phyloP scores from a whole-genome alignment of 2,797 vertebrate species.

The Vipera ursinii region DNA sequence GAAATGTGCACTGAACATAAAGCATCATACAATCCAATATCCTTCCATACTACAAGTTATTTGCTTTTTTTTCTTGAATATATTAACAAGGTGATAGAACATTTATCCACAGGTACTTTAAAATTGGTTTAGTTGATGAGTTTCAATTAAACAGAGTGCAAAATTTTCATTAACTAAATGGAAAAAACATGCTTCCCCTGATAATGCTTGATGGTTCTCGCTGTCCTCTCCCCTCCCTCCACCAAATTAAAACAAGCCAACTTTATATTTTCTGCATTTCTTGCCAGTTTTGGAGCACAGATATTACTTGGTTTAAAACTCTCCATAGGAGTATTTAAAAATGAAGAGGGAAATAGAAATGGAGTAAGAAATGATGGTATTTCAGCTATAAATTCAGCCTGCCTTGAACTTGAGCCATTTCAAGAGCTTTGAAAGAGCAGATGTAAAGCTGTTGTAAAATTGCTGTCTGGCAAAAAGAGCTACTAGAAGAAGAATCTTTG shows the following conservation, averaged over 20 bases:
- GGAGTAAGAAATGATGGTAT: not conserved
- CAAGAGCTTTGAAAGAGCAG: not conserved
- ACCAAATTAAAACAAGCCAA: not conserved
- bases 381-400: not conserved
- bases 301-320: not conserved
- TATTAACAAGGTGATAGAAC: not conserved
- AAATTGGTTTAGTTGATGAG: not conserved
- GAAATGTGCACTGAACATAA: not conserved
- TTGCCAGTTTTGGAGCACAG: not conserved
- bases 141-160: not conserved
- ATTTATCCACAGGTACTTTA: not conserved
- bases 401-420: not conserved
- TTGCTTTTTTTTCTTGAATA: not conserved
- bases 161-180: not conserved
- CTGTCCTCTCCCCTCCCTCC: not conserved
- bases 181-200: not conserved
- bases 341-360: not conserved
- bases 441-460: not conserved
- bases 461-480: not conserved
- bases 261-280: not conserved
- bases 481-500: too few relatives aligned
- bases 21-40: not conserved
- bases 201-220: not conserved
- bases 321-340: not conserved
- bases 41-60: not conserved